Conservation (phyloP, 2,113 vertebrate species). For the Oxyruncus cristatus region DNA sequence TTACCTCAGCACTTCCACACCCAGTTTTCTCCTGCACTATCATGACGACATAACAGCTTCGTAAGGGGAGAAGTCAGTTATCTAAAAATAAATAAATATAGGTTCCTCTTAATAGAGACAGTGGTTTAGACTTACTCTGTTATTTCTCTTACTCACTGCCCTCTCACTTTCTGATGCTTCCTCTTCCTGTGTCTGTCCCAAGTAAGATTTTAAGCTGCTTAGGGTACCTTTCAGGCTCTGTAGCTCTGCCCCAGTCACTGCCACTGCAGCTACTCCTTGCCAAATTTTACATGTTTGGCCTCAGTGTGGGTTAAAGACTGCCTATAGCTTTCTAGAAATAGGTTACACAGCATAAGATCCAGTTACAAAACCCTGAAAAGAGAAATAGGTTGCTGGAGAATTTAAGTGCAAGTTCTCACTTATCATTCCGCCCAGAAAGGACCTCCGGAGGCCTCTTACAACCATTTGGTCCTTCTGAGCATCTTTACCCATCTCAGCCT, state of each 20-base stretch:
- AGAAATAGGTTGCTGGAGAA: not conserved
- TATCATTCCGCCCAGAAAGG: not conserved
- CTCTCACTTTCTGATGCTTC: not conserved
- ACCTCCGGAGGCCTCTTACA: not conserved
- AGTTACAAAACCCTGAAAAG: not conserved
- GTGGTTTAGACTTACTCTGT: not conserved
- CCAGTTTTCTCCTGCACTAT: not conserved
- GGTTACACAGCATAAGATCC: not conserved
- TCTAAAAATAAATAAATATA: not conserved
- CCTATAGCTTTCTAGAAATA: not conserved
- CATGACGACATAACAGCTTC: not conserved
- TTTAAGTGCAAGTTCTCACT: not conserved
- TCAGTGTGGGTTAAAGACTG: not conserved
- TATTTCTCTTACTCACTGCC: not conserved
- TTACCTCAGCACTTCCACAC: not conserved
- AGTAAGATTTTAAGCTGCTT: not conserved
- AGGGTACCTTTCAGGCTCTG: not conserved
- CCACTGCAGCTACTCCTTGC: not conserved
- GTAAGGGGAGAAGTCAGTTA: not conserved
- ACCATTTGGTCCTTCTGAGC: accelerated
- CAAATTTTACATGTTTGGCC: not conserved
- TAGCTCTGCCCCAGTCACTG: not conserved
- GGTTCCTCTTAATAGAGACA: not conserved
- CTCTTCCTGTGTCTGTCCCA: not conserved
- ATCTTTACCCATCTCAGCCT: accelerated